A percentile compares a stretch with the other conserved stretches of the same genome.
These are phyloP conservation scores for Heterodera filipjevi DNA, from an alignment of 2,888 invertebrate species.

Conservation along the genomic window DNA sequence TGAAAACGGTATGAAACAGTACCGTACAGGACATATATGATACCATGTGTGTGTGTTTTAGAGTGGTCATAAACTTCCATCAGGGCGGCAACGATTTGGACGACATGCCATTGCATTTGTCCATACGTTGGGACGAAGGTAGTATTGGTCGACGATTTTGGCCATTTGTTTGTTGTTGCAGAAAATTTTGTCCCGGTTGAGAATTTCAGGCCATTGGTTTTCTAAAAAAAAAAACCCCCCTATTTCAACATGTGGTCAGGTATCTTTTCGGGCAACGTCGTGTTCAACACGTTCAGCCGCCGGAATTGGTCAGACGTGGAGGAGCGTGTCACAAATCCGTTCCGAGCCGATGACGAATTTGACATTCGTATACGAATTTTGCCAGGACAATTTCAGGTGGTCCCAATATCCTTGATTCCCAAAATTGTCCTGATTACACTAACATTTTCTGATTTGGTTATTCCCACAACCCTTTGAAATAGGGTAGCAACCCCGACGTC, in stretches of 20 bases:
- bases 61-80: conserved; percentile 65
- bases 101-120: conserved; percentile 63
- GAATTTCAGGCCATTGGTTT: too few species aligned
- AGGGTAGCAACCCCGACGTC: too few species aligned
- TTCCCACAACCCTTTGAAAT: too few species aligned
- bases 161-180: not conserved
- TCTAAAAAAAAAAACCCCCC: too few species aligned
- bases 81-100: conserved; percentile 58
- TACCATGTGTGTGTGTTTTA: too few species aligned
- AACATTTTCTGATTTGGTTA: too few species aligned
- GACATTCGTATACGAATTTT: conserved; percentile 62
- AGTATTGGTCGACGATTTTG: not conserved
- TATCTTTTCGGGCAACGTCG: conserved; percentile 57
- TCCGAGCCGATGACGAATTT: conserved; percentile 59
- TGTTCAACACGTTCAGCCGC: conserved; percentile 57
- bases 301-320: conserved; percentile 64
- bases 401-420: not conserved
- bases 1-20: not conserved
- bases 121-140: conserved; percentile 63
- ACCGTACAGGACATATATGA: too few species aligned
- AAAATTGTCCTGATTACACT: too few species aligned
- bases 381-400: conserved; percentile 58
- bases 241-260: too few species aligned
- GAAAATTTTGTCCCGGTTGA: too few species aligned
- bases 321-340: conserved; percentile 59